phyloP scores from a whole-genome alignment of 2,113 vertebrate species.

The Bubo scandiacus region DNA sequence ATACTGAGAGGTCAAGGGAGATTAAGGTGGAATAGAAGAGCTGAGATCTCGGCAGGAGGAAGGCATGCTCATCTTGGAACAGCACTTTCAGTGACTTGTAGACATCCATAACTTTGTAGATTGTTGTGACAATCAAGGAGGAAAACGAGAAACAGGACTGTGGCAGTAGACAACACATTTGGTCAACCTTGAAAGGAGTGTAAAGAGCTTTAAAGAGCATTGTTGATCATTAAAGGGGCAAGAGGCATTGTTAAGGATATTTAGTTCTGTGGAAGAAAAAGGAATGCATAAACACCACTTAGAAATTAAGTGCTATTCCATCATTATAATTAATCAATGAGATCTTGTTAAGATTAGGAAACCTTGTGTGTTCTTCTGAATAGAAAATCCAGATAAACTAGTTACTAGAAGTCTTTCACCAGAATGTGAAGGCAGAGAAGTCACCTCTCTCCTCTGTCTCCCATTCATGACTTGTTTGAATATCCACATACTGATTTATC shows the following conservation, averaged over 20 bases:
- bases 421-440: background rate
- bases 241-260: background rate
- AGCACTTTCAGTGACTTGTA: background rate
- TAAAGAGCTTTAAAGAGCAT: background rate
- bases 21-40: background rate
- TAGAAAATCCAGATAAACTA: background rate
- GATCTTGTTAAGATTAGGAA: background rate
- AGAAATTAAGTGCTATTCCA: background rate
- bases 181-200: background rate
- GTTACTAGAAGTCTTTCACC: background rate
- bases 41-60: background rate
- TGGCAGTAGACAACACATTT: background rate
- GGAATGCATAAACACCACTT: background rate
- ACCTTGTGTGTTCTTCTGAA: background rate
- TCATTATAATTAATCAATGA: background rate
- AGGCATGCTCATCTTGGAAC: background rate
- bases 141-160: background rate
- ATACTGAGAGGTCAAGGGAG: background rate
- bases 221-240: background rate
- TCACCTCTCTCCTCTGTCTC: background rate
- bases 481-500: background rate
- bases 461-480: background rate
- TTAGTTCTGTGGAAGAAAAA: background rate
- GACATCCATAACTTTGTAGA: background rate
- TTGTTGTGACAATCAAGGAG: background rate